Evolutionary conservation across 2,113 vertebrate species (phyloP).

Genomic region (Peromyscus polionotus): DNA sequence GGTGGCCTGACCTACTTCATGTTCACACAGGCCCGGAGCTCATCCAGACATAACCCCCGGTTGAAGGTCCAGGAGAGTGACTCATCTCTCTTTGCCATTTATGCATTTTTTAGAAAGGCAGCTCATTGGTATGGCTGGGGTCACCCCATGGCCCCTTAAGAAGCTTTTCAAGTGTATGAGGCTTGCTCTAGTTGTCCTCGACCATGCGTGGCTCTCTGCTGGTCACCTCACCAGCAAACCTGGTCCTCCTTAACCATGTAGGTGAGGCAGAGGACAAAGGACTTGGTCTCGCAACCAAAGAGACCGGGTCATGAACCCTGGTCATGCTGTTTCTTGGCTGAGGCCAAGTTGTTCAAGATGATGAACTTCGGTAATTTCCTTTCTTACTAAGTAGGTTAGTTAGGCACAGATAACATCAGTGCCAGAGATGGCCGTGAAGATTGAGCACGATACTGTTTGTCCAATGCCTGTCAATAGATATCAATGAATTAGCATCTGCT

Average conservation of each 20-base stretch:
- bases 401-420: background rate
- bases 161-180: background rate
- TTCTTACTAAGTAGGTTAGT: background rate
- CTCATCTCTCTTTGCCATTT: background rate
- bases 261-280: background rate
- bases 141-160: background rate
- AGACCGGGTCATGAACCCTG: rapidly evolving
- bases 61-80: background rate
- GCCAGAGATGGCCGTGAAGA: background rate
- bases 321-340: rapidly evolving
- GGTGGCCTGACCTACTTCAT: background rate
- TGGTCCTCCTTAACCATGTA: background rate
- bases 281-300: background rate
- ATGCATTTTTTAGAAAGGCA: background rate
- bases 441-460: rapidly evolving
- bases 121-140: background rate
- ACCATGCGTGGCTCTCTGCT: rapidly evolving
- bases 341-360: background rate
- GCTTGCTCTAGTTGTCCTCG: background rate
- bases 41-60: background rate
- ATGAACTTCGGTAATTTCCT: background rate
- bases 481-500: background rate
- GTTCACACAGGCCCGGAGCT: slow-evolving; percentile 15
- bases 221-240: rapidly evolving
- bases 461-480: background rate